phyloP scores from a whole-genome alignment of 1,140 invertebrate genomes.

The Hyposmocoma kahamanoa region DNA sequence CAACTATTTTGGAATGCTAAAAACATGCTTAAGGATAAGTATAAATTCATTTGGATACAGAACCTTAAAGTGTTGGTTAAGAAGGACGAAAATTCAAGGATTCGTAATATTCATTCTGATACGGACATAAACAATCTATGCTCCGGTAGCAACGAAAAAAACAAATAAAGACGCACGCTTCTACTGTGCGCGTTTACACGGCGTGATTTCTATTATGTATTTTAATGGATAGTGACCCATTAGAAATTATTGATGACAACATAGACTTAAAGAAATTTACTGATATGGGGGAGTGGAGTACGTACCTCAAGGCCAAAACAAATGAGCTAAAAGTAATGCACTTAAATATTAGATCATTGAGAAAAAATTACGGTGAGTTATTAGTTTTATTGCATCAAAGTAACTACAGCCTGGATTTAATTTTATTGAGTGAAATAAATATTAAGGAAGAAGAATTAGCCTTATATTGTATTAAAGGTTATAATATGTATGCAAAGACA shows the following conservation, averaged over 20 bases:
- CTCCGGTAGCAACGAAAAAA: no score
- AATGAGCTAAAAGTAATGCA: not conserved
- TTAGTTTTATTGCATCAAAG: not conserved
- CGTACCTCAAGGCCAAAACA: no score
- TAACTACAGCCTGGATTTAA: not conserved
- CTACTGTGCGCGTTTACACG: no score
- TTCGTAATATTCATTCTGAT: conserved; percentile 10
- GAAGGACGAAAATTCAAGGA: conserved; percentile 7
- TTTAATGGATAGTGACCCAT: no score
- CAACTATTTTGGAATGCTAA: conserved; percentile 4
- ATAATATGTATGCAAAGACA: not conserved
- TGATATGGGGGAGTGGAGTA: no score
- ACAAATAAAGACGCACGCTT: no score
- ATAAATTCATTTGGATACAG: conserved; percentile 16
- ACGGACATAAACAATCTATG: no score
- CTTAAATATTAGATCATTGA: conserved; percentile 2
- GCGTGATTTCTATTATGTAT: no score
- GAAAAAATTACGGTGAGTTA: conserved; percentile 4
- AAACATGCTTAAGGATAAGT: conserved; percentile 4
- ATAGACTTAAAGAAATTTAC: no score
- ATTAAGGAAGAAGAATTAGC: not conserved
- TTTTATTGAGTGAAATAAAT: conserved; percentile 3
- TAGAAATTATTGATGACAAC: no score
- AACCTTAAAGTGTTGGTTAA: conserved; percentile 4
- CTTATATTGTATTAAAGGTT: not conserved